Base-by-base conservation (phyloP, 2,113 vertebrate species). In the Sorex araneus region DNA sequence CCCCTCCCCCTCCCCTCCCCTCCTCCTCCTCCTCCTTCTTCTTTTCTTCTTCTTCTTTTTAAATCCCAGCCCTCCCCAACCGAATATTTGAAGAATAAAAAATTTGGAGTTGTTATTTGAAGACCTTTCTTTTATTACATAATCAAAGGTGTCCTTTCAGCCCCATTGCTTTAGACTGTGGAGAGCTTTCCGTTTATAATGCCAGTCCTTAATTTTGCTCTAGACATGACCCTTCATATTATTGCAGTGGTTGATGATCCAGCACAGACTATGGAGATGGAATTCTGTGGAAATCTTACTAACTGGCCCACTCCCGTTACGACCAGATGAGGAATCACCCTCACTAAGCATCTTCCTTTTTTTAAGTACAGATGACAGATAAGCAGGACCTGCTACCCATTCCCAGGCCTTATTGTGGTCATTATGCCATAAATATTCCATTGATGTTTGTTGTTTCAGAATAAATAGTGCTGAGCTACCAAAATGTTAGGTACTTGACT, bases 71-170 rank as follows among this genome's bases (percentile, higher is more conserved):
- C 73, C 36, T 43, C 47, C 18, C 11, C 84, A 89, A 28, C 32
- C 87, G 13, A 47, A 88, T 63, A 60, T 91, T 92, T 88, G 50
- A 50, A 34, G 25, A 36, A n/a, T 54, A 8, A 50, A 93, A 89
- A 74, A 70, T 67, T 43, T 76, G 27, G 12, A 74, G 34, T 6
- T 43, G 21, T 40, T 77, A n/a, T 73, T 77, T 94, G 57, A 89
- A 84, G 73, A 87, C 21, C 34, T 18, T 1, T 23, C n/a, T n/a
- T 88, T 19, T 84, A 81, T 18, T 27, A 45, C 34, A 25, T 10
- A n/a, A 21, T 64, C 47, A 23, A 2, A 3, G 3, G 36, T 12
- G 50, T 50, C 21, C 30, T 90, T 90, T 89, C 78, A 34, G 40
- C 50, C 28, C 28, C 1, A 0, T 7, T 88, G 63, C 23, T 66